Evolutionary conservation across 2,113 vertebrate species (phyloP), one percentile per base, ranked within the genome.

Genomic region (Tachysurus fulvidraco): DNA sequence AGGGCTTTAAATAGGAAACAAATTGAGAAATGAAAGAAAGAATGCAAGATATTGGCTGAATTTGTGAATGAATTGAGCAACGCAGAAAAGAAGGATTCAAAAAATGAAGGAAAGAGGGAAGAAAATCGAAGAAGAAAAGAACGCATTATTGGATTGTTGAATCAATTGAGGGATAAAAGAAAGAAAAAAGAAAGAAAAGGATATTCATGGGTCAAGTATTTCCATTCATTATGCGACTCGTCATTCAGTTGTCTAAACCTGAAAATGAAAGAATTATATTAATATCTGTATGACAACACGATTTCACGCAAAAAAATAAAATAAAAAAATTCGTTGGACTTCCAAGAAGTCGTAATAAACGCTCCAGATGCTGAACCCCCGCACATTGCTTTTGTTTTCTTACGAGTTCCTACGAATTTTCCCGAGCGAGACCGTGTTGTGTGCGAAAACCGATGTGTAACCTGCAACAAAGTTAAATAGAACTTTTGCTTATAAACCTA

Each of bases 131-230:
- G 17, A 60, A 57, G 57, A 64, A 44, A 62, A 55, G n/a, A 60
- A 25, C 11, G 54, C 28, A 7, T 36, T 19, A 57, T 11, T 83
- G 60, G 19, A 64, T 3, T 52, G 14, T 14, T 28, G 64, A 65
- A 67, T 69, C 54, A 54, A 12, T 25, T 60, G 55, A 25, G 30
- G 21, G 30, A 60, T 44, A 46, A 83, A 30, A 69, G 62, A 83
- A 69, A 44, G 36, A 69, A 52, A 67, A 30, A 30, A 60, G 11
- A 57, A 78, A 55, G 41, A 13, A 89, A 67, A 54, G 21, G 81
- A 78, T 76, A 87, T 85, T 87, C 67, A 76, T 21, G 54, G 67
- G 41, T 86, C 74, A 88, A 88, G 84, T 86, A 81, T 67, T 86
- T 88, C 64, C 69, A 67, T 73, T 84, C 73, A 65, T 73, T 81